Conservation (phyloP, 2,888 invertebrate genomes). For the Synanthedon andrenaeformis region DNA sequence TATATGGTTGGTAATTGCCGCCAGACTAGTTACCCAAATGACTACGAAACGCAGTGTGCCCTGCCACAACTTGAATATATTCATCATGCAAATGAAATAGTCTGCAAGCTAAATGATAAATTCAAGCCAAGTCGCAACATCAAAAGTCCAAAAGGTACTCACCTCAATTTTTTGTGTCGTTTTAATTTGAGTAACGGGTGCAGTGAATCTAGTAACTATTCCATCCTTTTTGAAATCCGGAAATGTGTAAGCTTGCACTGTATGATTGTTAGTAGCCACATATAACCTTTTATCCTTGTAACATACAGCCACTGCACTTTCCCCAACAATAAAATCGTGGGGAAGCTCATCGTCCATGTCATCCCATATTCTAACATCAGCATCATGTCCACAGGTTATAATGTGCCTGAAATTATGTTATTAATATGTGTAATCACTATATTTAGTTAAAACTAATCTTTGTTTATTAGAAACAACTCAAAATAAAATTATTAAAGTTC, state of each 20-base stretch:
- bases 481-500: too few relatives aligned
- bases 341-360: constrained; percentile 91
- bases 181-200: constrained; percentile 86
- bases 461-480: too few relatives aligned
- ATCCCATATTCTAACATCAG: constrained; percentile 91
- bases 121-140: too few relatives aligned
- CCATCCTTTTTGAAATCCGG: constrained; percentile 87
- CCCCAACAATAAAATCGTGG: constrained; percentile 84
- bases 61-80: too few relatives aligned
- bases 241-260: constrained; percentile 85
- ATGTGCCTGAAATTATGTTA: constrained; percentile 48
- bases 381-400: constrained; percentile 92
- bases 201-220: constrained; percentile 86
- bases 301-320: constrained; percentile 81
- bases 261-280: constrained; percentile 87
- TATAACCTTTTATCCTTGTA: constrained; percentile 78
- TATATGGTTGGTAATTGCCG: too few relatives aligned
- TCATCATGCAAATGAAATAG: too few relatives aligned
- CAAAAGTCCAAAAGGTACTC: constrained; percentile 9
- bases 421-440: background rate
- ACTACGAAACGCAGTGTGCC: too few relatives aligned
- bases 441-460: too few relatives aligned
- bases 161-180: constrained; percentile 73
- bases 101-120: too few relatives aligned
- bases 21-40: too few relatives aligned